These are phyloP conservation scores for Laticauda laticaudata DNA, from an alignment of 2,113 vertebrate genomes.

Conservation along the genomic window DNA sequence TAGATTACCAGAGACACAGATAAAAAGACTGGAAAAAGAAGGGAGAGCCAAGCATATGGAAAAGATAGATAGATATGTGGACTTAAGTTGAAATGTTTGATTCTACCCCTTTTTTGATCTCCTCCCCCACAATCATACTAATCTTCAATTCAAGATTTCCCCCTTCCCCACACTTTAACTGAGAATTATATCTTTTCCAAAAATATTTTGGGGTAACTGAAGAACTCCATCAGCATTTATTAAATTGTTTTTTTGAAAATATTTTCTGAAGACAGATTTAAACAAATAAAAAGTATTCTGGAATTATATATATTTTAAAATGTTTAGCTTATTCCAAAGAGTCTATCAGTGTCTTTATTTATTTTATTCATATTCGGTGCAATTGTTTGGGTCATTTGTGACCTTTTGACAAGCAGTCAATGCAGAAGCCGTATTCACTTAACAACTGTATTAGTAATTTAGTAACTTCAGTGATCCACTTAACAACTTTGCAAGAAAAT, in stretches of 20 bases:
- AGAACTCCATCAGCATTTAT: neutral
- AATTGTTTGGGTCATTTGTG: neutral
- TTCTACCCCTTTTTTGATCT: neutral
- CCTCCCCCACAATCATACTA: neutral
- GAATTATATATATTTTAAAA: neutral
- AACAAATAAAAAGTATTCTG: neutral
- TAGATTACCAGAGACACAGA: neutral
- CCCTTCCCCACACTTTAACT: neutral
- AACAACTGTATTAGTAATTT: neutral
- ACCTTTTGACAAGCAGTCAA: neutral
- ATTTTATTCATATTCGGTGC: neutral
- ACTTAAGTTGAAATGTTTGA: neutral
- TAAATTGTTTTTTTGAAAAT: neutral
- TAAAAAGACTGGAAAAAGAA: neutral
- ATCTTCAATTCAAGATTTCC: neutral
- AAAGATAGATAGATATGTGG: neutral
- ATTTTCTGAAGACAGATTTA: neutral
- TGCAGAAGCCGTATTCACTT: neutral
- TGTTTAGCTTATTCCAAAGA: neutral
- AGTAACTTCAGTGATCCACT: neutral
- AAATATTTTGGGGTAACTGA: neutral
- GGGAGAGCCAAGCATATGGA: neutral
- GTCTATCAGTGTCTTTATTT: neutral
- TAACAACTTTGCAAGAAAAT: neutral
- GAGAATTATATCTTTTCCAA: neutral